A percentile compares a stretch with the other conserved stretches of the same genome.
phyloP scores from a whole-genome alignment of 2,888 invertebrate genomes.

The Cartodere bifasciata region DNA sequence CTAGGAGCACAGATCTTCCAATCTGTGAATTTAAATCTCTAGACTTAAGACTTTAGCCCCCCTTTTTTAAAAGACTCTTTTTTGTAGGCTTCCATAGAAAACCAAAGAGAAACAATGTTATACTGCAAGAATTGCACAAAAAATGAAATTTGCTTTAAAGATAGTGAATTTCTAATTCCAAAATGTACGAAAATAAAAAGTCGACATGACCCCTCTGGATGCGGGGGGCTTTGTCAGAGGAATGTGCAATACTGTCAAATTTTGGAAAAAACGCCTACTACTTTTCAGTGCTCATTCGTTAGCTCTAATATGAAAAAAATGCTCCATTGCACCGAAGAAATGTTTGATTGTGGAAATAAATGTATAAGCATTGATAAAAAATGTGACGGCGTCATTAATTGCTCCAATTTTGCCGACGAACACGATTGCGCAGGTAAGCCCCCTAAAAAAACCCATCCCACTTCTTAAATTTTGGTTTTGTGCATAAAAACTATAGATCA shows the following conservation, averaged over 20 bases:
- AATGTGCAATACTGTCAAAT: conserved; percentile 51
- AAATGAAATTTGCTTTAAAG: conserved; percentile 27
- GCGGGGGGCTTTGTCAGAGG: conserved; percentile 51
- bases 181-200: conserved; percentile 25
- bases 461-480: too few relatives aligned
- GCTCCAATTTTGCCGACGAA: conserved; percentile 64
- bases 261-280: conserved; percentile 39
- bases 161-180: conserved; percentile 22
- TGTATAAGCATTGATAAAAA: conserved; percentile 51
- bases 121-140: conserved; percentile 21
- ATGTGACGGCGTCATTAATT: conserved; percentile 62
- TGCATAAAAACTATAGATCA: too few relatives aligned
- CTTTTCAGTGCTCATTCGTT: conserved; percentile 41
- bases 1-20: too few relatives aligned
- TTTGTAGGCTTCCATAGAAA: too few relatives aligned
- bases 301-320: conserved; percentile 44
- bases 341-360: conserved; percentile 61
- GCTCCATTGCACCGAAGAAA: conserved; percentile 46
- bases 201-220: conserved; percentile 38
- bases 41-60: too few relatives aligned
- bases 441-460: too few relatives aligned
- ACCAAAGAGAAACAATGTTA: not conserved
- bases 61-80: too few relatives aligned
- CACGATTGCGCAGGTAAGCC: conserved; percentile 47
- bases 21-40: too few relatives aligned